Evolutionary conservation across 2,888 invertebrate species (phyloP), one percentile per base, ranked within the genome.

Genomic region (Heterodera filipjevi): DNA sequence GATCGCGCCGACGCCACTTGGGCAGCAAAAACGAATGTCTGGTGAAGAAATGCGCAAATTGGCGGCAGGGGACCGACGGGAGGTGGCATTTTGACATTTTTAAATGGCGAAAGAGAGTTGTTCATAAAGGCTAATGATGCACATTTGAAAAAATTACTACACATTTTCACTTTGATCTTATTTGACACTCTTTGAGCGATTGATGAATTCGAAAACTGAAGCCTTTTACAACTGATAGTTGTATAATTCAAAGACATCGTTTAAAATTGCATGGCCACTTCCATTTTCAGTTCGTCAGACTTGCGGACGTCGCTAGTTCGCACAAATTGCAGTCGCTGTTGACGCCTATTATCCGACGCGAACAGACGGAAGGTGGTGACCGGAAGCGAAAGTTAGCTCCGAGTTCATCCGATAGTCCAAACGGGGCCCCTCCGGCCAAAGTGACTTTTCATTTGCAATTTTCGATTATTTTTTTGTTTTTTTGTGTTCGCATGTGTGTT

Each of bases 261-360:
- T 64, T 10, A 8, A 6, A 76, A n/a, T 71, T 76, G 3, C 22
- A 14, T 33, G 27, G 19, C 2, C 53, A 16, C 22, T 66, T 19
- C 12, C 19, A 27, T 66, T 49, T 79, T 78, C 71, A 82, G 82
- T 82, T 81, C 22, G 59, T 22, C 27, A 59, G 22, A 59, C 10
- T 59, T 19, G 59, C 59, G 35, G 80, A 82, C 77, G 33, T 76
- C 93, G 0, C 89, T 81, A 80, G 85, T 30, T 85, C 12, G 86
- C 75, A 86, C n/a, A 89, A 89, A 32, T 85, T 91, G 59, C 88
- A 92, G 86, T 90, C 91, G 6, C 92, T 92, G 91, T 86, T 93
- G 39, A 89, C 59, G 35, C 66, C 80, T 3, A 77, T 75, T 32
- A 32, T 27, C 32, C 66, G 66, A 32, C 35, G 32, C 22, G 35